Evolutionary conservation across 2,888 invertebrate species (phyloP).

Genomic region (Noctua janthe): DNA sequence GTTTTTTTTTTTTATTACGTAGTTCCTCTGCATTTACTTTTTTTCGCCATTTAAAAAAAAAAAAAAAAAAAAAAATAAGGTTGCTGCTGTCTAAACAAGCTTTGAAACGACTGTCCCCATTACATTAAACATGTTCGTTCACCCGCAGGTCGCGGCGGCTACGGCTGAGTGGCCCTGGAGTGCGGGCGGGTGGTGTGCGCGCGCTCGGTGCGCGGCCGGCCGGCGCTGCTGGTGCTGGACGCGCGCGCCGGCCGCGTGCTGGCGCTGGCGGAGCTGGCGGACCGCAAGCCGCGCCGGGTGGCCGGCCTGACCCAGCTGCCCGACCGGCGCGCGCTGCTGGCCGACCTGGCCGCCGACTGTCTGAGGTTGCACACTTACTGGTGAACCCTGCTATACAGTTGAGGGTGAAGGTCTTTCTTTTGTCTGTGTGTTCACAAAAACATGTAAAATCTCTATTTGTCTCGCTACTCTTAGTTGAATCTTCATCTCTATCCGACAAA

Average conservation of each 20-base stretch:
- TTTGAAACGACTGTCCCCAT: too few relatives aligned
- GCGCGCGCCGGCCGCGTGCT: conserved; percentile 88
- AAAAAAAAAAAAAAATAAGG: too few relatives aligned
- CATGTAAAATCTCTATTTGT: neutral
- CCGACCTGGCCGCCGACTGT: conserved; percentile 96
- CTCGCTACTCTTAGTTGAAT: neutral
- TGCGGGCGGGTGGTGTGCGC: conserved; percentile 92
- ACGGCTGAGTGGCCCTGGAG: conserved; percentile 95
- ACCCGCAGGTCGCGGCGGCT: conserved; percentile 92
- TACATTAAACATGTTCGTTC: too few relatives aligned
- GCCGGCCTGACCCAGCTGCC: conserved; percentile 94
- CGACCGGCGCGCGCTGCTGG: conserved; percentile 93
- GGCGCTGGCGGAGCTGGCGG: conserved; percentile 93
- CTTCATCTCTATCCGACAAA: neutral
- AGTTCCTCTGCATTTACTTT: too few relatives aligned
- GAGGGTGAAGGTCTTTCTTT: conserved; percentile 24
- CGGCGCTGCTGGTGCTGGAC: conserved; percentile 93
- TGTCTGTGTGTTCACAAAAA: neutral
- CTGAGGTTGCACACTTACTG: conserved; percentile 95
- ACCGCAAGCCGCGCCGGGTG: conserved; percentile 94
- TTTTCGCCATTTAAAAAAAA: too few relatives aligned
- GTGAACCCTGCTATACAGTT: conserved; percentile 82
- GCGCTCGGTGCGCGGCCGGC: conserved; percentile 93
- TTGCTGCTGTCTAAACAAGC: too few relatives aligned
- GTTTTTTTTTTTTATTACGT: too few relatives aligned